Evolutionary conservation across 2,113 vertebrate genomes (phyloP), one percentile per base, ranked within the genome.

Genomic region (Elephas maximus): DNA sequence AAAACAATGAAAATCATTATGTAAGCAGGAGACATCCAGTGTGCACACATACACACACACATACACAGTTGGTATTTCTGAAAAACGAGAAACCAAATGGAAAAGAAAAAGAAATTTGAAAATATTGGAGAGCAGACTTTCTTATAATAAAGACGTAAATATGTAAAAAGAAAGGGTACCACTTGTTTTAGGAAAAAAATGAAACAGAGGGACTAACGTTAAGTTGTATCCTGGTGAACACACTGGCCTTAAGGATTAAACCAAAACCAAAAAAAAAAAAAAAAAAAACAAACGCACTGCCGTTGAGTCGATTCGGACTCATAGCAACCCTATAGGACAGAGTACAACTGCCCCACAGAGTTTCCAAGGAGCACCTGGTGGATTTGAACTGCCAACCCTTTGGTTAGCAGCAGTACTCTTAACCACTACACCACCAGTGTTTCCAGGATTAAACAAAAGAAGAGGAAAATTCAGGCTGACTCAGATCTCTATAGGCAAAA

Each of bases 401-500:
- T 37, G 37, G 37, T 37, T 37, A 37, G 37, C 37, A 37, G 37
- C 37, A 37, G 37, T 37, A 37, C 37, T 37, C 37, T 37, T 37
- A 37, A 37, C 37, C 37, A 37, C 37, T 37, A 37, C 37, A 37
- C 37, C 37, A 37, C 37, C 37, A 37, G 37, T 37, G 37, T 37
- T 37, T 37, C 37, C 37, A 91, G 60, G 37, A 77, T 80, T 90
- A 92, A 90, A 41, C 12, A 78, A 73, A 74, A 76, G 28, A 94
- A 79, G 11, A 88, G 21, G 48, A 90, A 90, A 62, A 91, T 89
- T 87, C 10, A 74, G 45, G 37, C 26, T 67, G 21, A 24, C 33
- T 95, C 23, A 83, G 23, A 84, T 69, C 74, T 94, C 71, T 94
- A 5, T 90, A 87, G 69, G 44, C 44, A 77, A 67, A 95, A 76